phyloP scores from a whole-genome alignment of 2,113 vertebrate species.

The Grammomys dolichurus region DNA sequence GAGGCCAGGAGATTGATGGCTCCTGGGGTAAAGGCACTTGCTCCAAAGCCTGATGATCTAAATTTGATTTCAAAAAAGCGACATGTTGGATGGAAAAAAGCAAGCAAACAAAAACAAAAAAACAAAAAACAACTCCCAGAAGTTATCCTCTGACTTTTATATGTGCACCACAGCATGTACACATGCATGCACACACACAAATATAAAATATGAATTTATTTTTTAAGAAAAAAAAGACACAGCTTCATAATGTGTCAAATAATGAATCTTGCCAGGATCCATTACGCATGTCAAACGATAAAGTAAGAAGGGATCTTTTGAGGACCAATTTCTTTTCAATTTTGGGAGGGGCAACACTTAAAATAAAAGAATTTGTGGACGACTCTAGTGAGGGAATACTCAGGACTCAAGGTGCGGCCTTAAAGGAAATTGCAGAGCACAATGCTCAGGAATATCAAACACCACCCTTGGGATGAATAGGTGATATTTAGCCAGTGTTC shows the following conservation, averaged over 20 bases:
- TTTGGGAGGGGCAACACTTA: neutral
- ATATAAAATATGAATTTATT: neutral
- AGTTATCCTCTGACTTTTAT: neutral
- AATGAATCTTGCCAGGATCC: slow-evolving; percentile 10
- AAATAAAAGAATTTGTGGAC: neutral
- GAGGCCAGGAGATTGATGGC: neutral
- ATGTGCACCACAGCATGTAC: neutral
- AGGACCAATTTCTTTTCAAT: slow-evolving; percentile 10
- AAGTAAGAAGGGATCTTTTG: slow-evolving; percentile 15
- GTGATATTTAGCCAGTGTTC: neutral
- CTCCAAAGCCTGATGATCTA: neutral
- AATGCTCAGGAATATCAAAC: neutral
- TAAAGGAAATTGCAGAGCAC: slow-evolving; percentile 18
- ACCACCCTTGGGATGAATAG: neutral
- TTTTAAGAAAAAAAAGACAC: slow-evolving; percentile 3
- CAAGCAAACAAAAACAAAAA: too few species aligned
- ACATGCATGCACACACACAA: neutral
- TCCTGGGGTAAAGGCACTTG: neutral
- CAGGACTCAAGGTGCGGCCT: neutral
- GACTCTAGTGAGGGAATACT: neutral
- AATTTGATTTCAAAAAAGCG: neutral
- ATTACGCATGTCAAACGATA: slow-evolving; percentile 2
- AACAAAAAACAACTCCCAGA: neutral
- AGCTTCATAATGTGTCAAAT: slow-evolving; percentile 59
- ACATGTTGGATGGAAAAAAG: too few species aligned